Base-by-base conservation (phyloP, 1,140 invertebrate genomes). In the Planococcus citri region DNA sequence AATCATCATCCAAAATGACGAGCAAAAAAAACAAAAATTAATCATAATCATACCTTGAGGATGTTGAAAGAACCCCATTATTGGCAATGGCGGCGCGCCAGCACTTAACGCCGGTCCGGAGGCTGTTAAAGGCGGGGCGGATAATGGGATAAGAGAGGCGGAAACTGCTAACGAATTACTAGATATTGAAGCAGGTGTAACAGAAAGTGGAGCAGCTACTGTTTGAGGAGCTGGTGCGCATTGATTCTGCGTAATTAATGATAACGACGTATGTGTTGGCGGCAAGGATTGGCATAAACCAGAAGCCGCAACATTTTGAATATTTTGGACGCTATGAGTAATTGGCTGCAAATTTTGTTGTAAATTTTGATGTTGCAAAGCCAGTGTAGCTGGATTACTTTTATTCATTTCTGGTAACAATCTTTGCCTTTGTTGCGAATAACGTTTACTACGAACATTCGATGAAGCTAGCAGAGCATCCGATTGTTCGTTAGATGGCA, bases 381-480 rank as follows among this genome's bases (percentile, higher is more conserved):
- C 20, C 20, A 25, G 10, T 4, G 60, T 24, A 9, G 60, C 12
- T 4, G 60, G 4, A 6, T 4, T 25, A 1, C 10, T 10, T 24
- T 64, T 64, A 27, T 64, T 64, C 60, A 25, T 21, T 78, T 79
- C 78, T 78, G 82, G 69, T 78, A 81, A 58, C 29, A 83, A 82
- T 29, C 87, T 80, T 75, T 88, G 87, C 71, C 88, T 79, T 73
- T 89, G 81, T 69, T 87, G 87, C 1, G 88, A 90, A 76, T 90
- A 90, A 8, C 88, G 80, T 75, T 90, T 90, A n/a, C 87, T 83
- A 76, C 84, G 78, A 72, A 80, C 82, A 72, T 74, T 41, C 73
- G 75, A 25, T 41, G 24, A 68, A 29, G 17, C 33, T 24, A 21
- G 27, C 37, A 27, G 29, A 69, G 29, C 41, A 24, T 61, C 33